Evolutionary conservation across 2,113 vertebrate genomes (phyloP), one percentile per base, ranked within the genome.

Genomic region (Pogonocichla stellata): DNA sequence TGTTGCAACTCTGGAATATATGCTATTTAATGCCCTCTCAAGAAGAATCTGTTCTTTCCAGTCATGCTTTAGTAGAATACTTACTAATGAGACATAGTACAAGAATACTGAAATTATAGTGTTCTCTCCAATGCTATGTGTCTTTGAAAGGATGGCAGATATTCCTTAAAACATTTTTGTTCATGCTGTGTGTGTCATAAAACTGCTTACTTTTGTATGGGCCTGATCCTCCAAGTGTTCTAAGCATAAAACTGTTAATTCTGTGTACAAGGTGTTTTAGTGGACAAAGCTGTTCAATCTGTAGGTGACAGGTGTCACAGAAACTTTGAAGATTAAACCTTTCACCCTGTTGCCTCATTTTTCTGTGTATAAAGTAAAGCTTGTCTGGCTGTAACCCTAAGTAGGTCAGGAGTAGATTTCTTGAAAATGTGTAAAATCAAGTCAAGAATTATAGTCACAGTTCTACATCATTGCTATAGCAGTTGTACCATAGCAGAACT

Each of bases 391-490:
- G n/a, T 34, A 70, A 82, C 57, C 25, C 19, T 72, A 33, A 86
- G 28, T 78, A 74, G 80, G 75, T 88, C 86, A 84, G 91, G 51
- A 88, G 28, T 29, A 71, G 72, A 45, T 72, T 42, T 79, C 79
- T 58, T 80, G 13, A 34, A 54, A 83, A 83, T 34, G 38, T 73
- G 73, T 33, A 73, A 58, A 66, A 78, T 80, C 60, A 80, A 19
- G 50, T 92, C 5, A 85, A 90, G 74, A 61, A 45, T 73, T 64
- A 67, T 31, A 66, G 50, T 61, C 58, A 26, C 60, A 33, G 48
- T 74, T 89, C 38, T 70, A 5, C 24, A 2, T 31, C 0, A 0
- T n/a, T 47, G 57, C 33, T 51, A 0, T 12, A 14, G 58, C 72
- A 75, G 26, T 73, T 88, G 28, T 84, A 2, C 48, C 18, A 5